Evolutionary conservation across 2,113 vertebrate species (phyloP).

Genomic region (Pterocles burchelli): DNA sequence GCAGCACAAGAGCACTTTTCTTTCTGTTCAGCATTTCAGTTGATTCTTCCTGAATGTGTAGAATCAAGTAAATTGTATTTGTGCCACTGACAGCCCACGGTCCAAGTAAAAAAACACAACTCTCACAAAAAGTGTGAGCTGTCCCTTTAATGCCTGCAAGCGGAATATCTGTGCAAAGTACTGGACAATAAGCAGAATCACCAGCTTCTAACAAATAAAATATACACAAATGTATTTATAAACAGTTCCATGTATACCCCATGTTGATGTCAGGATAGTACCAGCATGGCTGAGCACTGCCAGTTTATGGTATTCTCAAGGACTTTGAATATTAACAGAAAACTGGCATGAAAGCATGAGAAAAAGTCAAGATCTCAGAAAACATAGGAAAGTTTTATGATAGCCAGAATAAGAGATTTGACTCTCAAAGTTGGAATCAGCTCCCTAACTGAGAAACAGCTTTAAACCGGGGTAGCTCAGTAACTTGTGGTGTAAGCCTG

Average conservation of each 20-base stretch:
- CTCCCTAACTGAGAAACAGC: background rate
- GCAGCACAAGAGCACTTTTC: background rate
- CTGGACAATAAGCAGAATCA: background rate
- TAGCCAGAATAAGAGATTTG: background rate
- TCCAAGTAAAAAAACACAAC: background rate
- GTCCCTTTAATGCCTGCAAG: background rate
- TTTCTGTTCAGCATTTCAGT: background rate
- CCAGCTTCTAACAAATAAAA: background rate
- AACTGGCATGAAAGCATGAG: background rate
- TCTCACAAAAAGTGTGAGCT: background rate
- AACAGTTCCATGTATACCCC: background rate
- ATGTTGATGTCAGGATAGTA: background rate
- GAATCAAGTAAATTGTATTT: background rate
- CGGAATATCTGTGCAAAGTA: background rate
- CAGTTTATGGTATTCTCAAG: background rate
- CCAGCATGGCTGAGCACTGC: background rate
- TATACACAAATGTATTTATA: background rate
- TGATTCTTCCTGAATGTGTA: background rate
- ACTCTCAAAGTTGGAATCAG: background rate
- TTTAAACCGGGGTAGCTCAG: background rate
- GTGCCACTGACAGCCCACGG: background rate
- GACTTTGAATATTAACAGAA: background rate
- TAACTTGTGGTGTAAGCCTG: background rate
- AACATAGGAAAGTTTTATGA: background rate
- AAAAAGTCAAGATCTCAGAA: background rate